Base-by-base conservation (phyloP, 2,797 vertebrate species). In the Pygocentrus nattereri region DNA sequence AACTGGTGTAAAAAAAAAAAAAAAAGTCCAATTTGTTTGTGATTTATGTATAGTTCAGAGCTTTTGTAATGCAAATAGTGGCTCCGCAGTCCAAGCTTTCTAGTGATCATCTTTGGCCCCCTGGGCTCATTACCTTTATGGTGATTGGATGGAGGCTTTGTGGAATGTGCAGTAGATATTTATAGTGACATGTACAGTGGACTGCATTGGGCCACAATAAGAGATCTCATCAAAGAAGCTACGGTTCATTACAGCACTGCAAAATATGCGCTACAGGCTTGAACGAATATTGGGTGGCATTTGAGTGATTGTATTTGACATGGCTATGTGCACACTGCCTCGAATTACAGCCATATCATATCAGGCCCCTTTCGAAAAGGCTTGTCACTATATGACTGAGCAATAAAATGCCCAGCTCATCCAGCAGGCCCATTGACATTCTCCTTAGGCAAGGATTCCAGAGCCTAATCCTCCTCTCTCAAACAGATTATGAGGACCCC, bases 401-500 rank as follows among this genome's bases (percentile, higher is more conserved):
- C n/a, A 18, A 21, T 25, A 70, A 25, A 59, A 69, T 47, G 70
- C 27, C 19, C n/a, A 16, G 25, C 70, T 76, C 67, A 59, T 30
- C 25, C 78, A 41, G 15, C 34, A 47, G 54, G 38, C 69, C 50
- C 59, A 50, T 25, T 73, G 52, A 80, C 74, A 80, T 77, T 80
- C 70, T 80, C 74, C 52, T 72, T 59, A 77, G 79, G 78, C 78
- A 68, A 76, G 31, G 50, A 38, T 61, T 68, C 68, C 50, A 68
- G 59, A n/a, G 47, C 38, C 56, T 79, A 71, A 79, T 81, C 52
- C 56, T 54, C 52, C 34, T 67, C 65, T 74, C 73, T 74, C 68
- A 41, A 65, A 83, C 13, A 81, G 72, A 85, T 86, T 78, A 65
- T 19, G 52, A 78, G 59, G 56, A 76, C 74, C 68, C 68, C 52